These are phyloP conservation scores for Butorides virescens DNA, from an alignment of 2,113 vertebrate species.

Conservation along the genomic window DNA sequence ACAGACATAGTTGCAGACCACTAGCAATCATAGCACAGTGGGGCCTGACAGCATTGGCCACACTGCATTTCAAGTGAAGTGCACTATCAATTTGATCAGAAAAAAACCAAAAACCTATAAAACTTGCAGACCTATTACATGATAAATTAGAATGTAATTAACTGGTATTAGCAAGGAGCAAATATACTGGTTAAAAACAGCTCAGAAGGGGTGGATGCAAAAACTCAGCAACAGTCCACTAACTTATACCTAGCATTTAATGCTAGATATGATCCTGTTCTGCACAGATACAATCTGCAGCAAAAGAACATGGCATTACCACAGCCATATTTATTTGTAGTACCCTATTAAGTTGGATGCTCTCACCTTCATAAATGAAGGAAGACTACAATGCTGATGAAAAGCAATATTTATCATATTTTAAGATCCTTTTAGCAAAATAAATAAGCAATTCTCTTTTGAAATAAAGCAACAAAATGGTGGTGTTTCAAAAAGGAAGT, in stretches of 20 bases:
- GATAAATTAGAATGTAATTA: neutral
- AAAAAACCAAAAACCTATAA: rapidly evolving
- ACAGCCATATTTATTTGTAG: neutral
- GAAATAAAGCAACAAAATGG: neutral
- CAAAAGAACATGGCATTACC: neutral
- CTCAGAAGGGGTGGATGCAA: neutral
- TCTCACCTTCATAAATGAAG: neutral
- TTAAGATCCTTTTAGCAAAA: neutral
- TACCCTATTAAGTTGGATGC: neutral
- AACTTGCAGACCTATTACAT: neutral
- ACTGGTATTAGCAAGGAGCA: neutral
- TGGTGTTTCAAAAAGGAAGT: neutral
- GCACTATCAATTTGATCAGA: neutral
- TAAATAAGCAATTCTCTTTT: neutral
- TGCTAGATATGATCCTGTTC: neutral
- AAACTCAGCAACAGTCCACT: neutral
- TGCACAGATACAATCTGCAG: neutral
- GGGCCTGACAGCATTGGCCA: neutral
- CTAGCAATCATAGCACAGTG: neutral
- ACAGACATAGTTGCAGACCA: neutral
- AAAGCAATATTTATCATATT: neutral
- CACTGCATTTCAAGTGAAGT: neutral
- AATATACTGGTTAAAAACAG: neutral
- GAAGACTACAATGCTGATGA: neutral
- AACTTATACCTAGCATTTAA: neutral